phyloP scores from a whole-genome alignment of 2,888 invertebrate genomes.

The Abscondita cerata region DNA sequence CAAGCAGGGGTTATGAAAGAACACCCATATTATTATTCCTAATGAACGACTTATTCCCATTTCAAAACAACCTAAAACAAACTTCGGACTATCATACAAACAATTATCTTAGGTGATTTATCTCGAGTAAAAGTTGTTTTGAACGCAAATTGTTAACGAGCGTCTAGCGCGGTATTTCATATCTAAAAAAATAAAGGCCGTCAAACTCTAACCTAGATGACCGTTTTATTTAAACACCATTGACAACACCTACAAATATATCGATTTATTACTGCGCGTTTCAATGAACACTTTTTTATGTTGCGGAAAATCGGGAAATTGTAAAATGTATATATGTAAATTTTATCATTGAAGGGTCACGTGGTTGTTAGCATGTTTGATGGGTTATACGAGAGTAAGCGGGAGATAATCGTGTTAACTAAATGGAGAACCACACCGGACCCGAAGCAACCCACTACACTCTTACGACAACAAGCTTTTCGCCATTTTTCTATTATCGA shows the following conservation, averaged over 20 bases:
- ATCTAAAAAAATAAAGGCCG: constrained; percentile 25
- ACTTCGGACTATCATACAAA: constrained; percentile 28
- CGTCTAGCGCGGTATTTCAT: constrained; percentile 28
- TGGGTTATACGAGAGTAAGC: constrained; percentile 17
- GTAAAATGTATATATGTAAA: constrained; percentile 35
- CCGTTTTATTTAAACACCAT: constrained; percentile 30
- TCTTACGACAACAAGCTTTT: constrained; percentile 52
- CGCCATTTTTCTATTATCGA: constrained; percentile 56
- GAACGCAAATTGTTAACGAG: constrained; percentile 18
- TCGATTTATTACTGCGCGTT: constrained; percentile 33
- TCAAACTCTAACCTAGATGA: too few relatives aligned
- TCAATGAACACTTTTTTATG: constrained; percentile 40
- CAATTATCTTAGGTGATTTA: constrained; percentile 35
- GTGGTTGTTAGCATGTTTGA: constrained; percentile 22
- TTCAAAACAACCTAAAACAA: constrained; percentile 34
- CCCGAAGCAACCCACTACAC: constrained; percentile 43
- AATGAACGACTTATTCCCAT: constrained; percentile 21
- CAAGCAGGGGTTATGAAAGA: constrained; percentile 31
- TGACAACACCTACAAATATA: constrained; percentile 21
- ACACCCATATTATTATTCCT: constrained; percentile 16
- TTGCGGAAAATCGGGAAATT: constrained; percentile 44
- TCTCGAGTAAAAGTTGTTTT: constrained; percentile 28
- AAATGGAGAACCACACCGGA: constrained; percentile 38
- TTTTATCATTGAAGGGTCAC: constrained; percentile 24
- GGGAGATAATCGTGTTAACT: constrained; percentile 45